Base-by-base conservation (phyloP, 2,797 vertebrate genomes). In the Numenius phaeopus region DNA sequence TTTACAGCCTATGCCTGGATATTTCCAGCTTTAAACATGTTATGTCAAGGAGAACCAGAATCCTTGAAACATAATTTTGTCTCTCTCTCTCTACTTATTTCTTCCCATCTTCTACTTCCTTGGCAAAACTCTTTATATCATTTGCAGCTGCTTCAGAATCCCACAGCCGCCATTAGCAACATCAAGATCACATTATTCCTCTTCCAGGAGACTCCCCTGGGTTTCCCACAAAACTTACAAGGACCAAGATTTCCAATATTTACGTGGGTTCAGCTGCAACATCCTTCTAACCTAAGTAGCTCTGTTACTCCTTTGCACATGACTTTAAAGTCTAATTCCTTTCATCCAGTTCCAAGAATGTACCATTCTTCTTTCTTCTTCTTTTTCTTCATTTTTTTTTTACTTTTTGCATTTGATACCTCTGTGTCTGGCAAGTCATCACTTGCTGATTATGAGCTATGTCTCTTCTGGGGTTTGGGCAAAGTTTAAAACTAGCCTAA, bases 1-100 rank as follows among this genome's bases (percentile, higher is more conserved):
- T 96, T 97, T 94, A 96, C 90, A 87, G 52, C 40, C 77, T 54
- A 62, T 96, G 97, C 69, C 83, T 89, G 80, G 71, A 54, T 82
- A 94, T 87, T 76, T 78, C 81, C 46, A 75, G 77, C 54, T 71
- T 80, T 77, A 87, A 86, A 87, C 47, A 49, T 81, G 57, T 92
- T 86, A 67, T 91, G 64, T 93, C 95, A 95, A 93, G 87, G 91
- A 97, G 83, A 96, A 50, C 5, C 59, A 73, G 14, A 26, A 91
- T 55, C 78, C 95, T 77, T 46, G 78, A 82, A 77, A 69, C 26
- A 14, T 77, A 61, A 61, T 90, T 96, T 65, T 88, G 47, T 89
- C 46, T 11, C 49, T 40, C 71, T 55, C 54, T 59, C 26, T 42
- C 50, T 77, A 4, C 16, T 75, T 82, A 66, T 90, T 89, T 81